These are phyloP conservation scores for Gastracanthus pulcherrimus DNA, from an alignment of 2,888 invertebrate genomes.

Conservation along the genomic window DNA sequence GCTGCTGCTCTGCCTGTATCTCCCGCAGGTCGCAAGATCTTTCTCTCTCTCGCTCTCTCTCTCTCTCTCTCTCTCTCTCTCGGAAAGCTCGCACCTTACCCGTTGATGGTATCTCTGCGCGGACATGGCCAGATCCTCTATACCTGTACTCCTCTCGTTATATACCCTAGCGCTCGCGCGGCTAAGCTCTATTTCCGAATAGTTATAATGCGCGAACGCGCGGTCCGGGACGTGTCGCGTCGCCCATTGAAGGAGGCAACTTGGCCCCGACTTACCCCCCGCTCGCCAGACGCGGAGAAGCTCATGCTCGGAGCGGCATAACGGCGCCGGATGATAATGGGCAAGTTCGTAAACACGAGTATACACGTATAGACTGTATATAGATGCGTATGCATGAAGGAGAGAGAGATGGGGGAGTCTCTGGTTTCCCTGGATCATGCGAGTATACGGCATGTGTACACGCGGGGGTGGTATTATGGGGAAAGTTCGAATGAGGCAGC, in stretches of 20 bases:
- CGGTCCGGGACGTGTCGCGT: constrained; percentile 1
- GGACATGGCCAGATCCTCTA: no score
- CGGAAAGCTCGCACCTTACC: not conserved
- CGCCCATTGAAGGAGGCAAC: constrained; percentile 11
- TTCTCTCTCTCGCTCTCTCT: no score
- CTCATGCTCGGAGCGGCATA: not conserved
- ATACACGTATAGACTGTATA: not conserved
- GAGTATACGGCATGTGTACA: not conserved
- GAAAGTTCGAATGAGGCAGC: constrained; percentile 52
- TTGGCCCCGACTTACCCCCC: not conserved
- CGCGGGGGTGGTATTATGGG: constrained; percentile 41
- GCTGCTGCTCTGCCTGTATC: constrained; percentile 55
- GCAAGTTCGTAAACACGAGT: constrained; percentile 62
- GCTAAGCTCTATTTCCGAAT: constrained; percentile 52
- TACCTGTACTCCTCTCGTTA: not conserved
- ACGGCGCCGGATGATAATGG: constrained; percentile 59
- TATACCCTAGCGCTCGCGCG: not conserved
- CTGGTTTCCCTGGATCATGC: constrained; percentile 29
- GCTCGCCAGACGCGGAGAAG: not conserved
- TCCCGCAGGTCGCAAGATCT: constrained; percentile 7
- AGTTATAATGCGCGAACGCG: constrained; percentile 51
- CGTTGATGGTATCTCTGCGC: not conserved
- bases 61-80: no score
- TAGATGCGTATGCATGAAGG: no score
- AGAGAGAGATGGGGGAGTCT: not conserved